Conservation (phyloP, 2,113 vertebrate genomes). For the Apodemus speciosus region DNA sequence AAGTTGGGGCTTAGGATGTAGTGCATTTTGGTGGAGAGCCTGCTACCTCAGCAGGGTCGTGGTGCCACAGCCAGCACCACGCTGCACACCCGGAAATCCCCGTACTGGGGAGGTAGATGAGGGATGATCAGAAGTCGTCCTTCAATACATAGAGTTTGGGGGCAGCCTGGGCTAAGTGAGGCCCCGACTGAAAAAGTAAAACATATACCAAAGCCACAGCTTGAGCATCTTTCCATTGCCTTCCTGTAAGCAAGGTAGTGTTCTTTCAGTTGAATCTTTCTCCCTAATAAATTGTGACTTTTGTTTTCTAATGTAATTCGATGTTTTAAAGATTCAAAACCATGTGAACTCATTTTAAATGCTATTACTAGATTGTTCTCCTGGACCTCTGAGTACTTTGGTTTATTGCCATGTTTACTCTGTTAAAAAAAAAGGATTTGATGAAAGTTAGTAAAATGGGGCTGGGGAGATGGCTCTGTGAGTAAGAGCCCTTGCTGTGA, state of each 20-base stretch:
- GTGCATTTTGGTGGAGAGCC: no score
- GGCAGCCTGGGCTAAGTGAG: background rate
- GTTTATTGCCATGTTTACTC: conserved; percentile 4
- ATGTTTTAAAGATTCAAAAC: conserved; percentile 17
- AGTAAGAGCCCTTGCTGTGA: background rate
- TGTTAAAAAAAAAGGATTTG: background rate
- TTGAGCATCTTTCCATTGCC: background rate
- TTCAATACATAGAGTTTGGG: background rate
- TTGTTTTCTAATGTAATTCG: conserved; percentile 31
- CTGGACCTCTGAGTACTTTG: background rate
- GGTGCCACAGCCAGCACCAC: background rate
- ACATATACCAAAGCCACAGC: background rate
- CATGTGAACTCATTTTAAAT: background rate
- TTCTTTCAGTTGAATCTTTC: background rate
- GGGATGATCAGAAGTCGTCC: no score
- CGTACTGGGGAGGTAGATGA: background rate
- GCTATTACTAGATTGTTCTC: background rate
- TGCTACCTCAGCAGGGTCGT: background rate
- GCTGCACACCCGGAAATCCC: background rate
- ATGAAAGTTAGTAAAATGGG: background rate
- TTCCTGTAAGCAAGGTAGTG: background rate
- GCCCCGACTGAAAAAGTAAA: background rate
- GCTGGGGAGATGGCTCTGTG: background rate
- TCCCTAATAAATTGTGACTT: background rate
- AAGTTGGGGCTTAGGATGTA: background rate